These are phyloP conservation scores for Sardina pilchardus DNA, from an alignment of 2,113 vertebrate genomes.

Conservation along the genomic window DNA sequence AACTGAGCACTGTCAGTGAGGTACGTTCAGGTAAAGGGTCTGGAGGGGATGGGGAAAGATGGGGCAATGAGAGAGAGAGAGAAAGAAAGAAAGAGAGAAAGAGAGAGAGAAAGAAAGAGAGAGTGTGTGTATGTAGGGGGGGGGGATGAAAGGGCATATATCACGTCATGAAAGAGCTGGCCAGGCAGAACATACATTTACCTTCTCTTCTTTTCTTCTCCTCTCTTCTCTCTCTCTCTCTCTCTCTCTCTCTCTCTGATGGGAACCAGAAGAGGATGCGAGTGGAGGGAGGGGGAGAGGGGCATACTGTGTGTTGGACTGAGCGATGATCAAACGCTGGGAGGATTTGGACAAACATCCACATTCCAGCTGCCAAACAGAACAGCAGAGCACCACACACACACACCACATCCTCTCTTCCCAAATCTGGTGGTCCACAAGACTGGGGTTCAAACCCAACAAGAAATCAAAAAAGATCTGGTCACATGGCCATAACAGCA, in stretches of 20 bases:
- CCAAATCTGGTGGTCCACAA: neutral
- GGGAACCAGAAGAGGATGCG: neutral
- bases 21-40: neutral
- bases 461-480: neutral
- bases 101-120: neutral
- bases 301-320: neutral
- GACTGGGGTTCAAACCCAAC: neutral
- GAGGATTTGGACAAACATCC: neutral
- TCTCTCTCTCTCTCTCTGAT: constrained; percentile 2
- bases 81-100: neutral
- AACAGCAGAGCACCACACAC: neutral
- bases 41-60: constrained; percentile 28
- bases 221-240: constrained; percentile 2
- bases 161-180: neutral
- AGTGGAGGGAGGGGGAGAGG: neutral
- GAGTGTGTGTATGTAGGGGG: neutral
- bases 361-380: neutral
- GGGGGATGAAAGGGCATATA: neutral
- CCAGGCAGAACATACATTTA: neutral
- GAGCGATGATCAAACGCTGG: neutral
- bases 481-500: neutral
- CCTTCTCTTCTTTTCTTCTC: neutral
- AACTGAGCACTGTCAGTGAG: constrained; percentile 49
- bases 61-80: neutral
- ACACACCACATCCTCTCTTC: neutral